These are phyloP conservation scores for Tychaedon coryphoeus DNA, from an alignment of 2,113 vertebrate species.

Conservation along the genomic window DNA sequence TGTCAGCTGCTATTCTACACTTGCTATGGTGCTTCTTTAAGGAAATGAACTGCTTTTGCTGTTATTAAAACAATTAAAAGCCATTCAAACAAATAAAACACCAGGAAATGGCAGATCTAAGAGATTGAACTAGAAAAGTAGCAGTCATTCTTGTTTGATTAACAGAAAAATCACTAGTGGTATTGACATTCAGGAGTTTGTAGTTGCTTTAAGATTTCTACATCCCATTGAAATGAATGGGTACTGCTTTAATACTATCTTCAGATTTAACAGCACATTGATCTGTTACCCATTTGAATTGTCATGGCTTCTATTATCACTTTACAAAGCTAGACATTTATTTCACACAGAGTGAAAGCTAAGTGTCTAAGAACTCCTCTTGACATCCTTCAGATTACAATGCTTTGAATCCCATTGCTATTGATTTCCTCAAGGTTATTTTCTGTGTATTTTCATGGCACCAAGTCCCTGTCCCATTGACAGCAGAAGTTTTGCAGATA, in stretches of 20 bases:
- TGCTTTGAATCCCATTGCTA: not conserved
- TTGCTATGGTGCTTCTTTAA: not conserved
- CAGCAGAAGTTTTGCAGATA: not conserved
- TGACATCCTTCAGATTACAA: not conserved
- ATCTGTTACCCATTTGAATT: conserved; percentile 5
- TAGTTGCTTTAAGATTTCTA: not conserved
- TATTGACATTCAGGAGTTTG: not conserved
- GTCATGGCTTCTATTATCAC: not conserved
- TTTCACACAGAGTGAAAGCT: not conserved
- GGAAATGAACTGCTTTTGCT: not conserved
- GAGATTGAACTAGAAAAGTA: not conserved
- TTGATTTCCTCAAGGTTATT: not conserved
- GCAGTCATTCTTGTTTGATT: not conserved
- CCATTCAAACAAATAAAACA: not conserved
- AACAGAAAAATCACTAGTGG: conserved; percentile 1
- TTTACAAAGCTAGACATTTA: not conserved
- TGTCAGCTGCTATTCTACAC: not conserved
- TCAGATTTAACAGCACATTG: not conserved
- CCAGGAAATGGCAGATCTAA: not conserved
- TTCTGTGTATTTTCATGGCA: not conserved
- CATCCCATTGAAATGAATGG: not conserved
- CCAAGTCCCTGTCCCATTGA: not conserved
- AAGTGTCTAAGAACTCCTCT: not conserved
- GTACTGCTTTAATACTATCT: not conserved
- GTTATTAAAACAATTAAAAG: not conserved